phyloP scores from a whole-genome alignment of 2,888 invertebrate species.

The Erebia ligea region DNA sequence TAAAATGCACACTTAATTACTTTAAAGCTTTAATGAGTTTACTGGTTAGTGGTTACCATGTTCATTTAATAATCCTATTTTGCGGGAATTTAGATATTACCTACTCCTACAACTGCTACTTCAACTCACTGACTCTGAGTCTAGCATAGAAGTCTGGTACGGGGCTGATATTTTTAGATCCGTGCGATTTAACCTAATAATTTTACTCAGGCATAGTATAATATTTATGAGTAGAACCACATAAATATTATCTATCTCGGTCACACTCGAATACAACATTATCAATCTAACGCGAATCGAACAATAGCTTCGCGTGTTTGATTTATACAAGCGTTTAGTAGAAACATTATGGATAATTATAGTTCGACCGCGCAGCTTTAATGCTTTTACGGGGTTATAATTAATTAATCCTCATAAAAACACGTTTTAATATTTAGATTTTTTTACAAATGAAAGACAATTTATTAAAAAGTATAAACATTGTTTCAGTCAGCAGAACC shows the following conservation, averaged over 20 bases:
- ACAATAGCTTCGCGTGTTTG: conserved; percentile 83
- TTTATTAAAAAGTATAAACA: background rate
- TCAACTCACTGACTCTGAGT: background rate
- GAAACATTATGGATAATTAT: conserved; percentile 82
- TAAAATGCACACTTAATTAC: too few relatives aligned
- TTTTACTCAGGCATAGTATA: conserved; percentile 45
- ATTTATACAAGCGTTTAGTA: conserved; percentile 83
- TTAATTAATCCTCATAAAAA: conserved; percentile 18
- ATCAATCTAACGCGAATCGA: conserved; percentile 83
- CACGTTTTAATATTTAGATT: background rate
- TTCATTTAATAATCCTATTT: too few relatives aligned
- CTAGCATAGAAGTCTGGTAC: too few relatives aligned
- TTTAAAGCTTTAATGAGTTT: too few relatives aligned
- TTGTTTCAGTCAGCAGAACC: background rate
- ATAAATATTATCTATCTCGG: conserved; percentile 77
- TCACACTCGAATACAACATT: conserved; percentile 80
- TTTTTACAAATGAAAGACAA: background rate
- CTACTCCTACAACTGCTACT: too few relatives aligned
- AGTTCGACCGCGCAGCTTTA: conserved; percentile 63
- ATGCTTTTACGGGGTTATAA: conserved; percentile 54
- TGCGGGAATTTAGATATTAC: too few relatives aligned
- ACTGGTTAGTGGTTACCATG: too few relatives aligned
- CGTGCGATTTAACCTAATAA: conserved; percentile 6
- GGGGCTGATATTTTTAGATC: background rate
- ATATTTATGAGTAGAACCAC: conserved; percentile 73